These are phyloP conservation scores for Montipora sp. DNA, from an alignment of 64 coral and sea anemone species.

Conservation along the genomic window DNA sequence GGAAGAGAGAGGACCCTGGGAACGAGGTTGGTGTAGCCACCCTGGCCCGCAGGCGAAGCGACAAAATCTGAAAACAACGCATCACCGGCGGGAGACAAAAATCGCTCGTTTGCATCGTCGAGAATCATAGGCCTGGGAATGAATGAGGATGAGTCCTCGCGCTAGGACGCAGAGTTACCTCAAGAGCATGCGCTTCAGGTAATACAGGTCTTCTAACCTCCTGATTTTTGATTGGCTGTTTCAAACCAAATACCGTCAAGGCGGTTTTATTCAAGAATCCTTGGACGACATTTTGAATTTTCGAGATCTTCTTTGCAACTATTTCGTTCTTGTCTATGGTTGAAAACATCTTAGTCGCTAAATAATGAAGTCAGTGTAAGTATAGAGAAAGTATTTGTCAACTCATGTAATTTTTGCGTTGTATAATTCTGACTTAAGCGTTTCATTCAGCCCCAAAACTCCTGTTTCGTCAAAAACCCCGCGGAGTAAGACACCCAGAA, in stretches of 20 bases:
- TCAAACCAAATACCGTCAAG: conserved; percentile 68
- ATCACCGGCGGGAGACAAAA: no score
- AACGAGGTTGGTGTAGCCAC: no score
- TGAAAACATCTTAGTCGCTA: not conserved
- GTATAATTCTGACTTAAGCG: not conserved
- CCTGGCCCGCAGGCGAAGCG: no score
- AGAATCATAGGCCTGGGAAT: no score
- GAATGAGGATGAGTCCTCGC: no score
- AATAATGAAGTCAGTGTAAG: conserved; percentile 84
- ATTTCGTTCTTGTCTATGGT: conserved; percentile 38
- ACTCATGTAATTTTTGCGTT: not conserved
- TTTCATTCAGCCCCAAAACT: conserved; percentile 58
- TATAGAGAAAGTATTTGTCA: not conserved
- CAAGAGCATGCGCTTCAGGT: not conserved
- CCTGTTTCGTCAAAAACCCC: conserved; percentile 76
- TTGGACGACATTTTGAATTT: conserved; percentile 51
- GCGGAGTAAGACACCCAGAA: conserved; percentile 82
- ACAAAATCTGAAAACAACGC: no score
- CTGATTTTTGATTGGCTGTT: conserved; percentile 78
- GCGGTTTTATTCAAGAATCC: conserved; percentile 95
- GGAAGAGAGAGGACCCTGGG: no score
- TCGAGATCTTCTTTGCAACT: conserved; percentile 1
- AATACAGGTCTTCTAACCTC: not conserved
- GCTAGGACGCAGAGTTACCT: no score
- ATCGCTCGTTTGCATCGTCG: no score